phyloP scores from a whole-genome alignment of 2,888 invertebrate genomes.

The Cheilosia variabilis region DNA sequence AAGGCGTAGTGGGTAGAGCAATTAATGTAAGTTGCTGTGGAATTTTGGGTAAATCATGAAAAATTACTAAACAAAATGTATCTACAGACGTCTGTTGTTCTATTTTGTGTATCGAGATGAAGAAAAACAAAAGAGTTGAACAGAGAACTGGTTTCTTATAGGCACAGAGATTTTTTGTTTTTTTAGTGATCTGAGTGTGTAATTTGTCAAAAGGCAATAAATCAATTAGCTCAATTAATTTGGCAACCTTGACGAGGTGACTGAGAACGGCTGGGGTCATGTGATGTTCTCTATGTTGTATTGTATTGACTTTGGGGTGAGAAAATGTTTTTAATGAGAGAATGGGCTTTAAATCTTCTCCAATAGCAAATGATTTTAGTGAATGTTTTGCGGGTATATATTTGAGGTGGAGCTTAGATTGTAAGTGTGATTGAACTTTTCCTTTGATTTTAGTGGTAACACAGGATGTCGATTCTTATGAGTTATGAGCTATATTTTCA shows the following conservation, averaged over 20 bases:
- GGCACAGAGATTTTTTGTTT: neutral
- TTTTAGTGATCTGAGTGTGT: neutral
- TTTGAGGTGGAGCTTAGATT: too few species aligned
- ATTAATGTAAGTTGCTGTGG: conserved; percentile 52
- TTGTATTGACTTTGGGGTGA: neutral
- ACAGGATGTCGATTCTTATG: too few species aligned
- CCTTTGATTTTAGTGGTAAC: too few species aligned
- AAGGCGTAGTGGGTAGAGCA: conserved; percentile 48
- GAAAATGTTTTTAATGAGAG: too few species aligned
- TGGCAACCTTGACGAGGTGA: conserved; percentile 22
- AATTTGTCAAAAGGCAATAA: conserved; percentile 5
- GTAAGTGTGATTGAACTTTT: too few species aligned
- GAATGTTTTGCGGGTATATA: too few species aligned
- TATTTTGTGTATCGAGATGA: neutral
- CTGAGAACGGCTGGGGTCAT: conserved; percentile 20
- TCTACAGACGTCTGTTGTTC: neutral
- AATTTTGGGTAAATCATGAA: conserved; percentile 41
- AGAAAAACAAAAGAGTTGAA: conserved; percentile 28
- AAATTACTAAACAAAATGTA: conserved; percentile 35
- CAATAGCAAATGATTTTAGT: too few species aligned
- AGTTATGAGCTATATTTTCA: too few species aligned
- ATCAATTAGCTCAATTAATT: conserved; percentile 43
- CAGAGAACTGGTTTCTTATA: conserved; percentile 17
- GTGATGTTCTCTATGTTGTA: neutral
- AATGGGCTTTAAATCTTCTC: too few species aligned